Evolutionary conservation across 2,797 vertebrate species (phyloP).

Genomic region (Pangasius krempfi): DNA sequence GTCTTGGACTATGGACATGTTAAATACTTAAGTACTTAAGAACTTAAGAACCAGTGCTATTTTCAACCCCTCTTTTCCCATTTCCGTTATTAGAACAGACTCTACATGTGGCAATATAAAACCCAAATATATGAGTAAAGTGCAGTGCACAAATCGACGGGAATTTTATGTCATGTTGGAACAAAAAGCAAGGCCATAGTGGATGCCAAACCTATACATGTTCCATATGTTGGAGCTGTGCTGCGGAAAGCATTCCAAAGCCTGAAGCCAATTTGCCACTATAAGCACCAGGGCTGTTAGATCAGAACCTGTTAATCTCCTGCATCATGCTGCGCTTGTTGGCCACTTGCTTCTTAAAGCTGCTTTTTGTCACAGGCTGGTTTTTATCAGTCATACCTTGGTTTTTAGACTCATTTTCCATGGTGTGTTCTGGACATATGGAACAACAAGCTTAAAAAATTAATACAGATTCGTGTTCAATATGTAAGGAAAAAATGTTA

Average conservation of each 20-base stretch:
- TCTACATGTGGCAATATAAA: conserved; percentile 40
- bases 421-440: background rate
- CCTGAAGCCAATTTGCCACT: conserved; percentile 31
- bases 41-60: background rate
- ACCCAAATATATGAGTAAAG: conserved; percentile 14
- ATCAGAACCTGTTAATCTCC: conserved; percentile 21
- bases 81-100: conserved; percentile 37
- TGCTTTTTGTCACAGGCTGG: background rate
- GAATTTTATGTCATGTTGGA: conserved; percentile 34
- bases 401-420: background rate
- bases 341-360: conserved; percentile 11
- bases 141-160: conserved; percentile 29
- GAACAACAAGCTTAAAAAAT: background rate
- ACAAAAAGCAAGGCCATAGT: conserved; percentile 21
- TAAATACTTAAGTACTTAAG: background rate
- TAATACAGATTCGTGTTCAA: background rate
- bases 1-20: background rate
- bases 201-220: conserved; percentile 40
- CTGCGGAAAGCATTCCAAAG: conserved; percentile 24
- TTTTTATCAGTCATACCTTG: background rate
- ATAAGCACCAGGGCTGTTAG: conserved; percentile 6
- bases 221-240: conserved; percentile 18
- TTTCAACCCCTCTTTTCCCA: background rate
- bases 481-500: background rate
- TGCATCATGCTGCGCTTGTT: background rate